These are phyloP conservation scores for Myathropa florea DNA, from an alignment of 2,888 invertebrate genomes.

Conservation along the genomic window DNA sequence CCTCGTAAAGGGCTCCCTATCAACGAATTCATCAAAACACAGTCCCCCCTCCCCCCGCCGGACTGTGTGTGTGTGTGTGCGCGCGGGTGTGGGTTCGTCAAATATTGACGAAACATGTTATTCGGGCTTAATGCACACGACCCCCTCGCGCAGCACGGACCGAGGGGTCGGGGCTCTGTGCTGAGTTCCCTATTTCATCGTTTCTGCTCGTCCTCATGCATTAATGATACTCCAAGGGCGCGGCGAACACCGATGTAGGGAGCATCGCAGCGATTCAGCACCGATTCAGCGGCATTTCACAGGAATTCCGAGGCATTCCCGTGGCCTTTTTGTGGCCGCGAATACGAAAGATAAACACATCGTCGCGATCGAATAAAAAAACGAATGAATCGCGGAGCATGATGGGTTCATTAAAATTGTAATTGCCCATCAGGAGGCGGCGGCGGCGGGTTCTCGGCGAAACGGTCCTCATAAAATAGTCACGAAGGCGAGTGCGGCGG, in stretches of 20 bases:
- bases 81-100: conserved; percentile 40
- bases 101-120: conserved; percentile 68
- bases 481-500: conserved; percentile 1
- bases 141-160: neutral
- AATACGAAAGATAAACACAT: conserved; percentile 62
- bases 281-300: neutral
- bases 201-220: conserved; percentile 45
- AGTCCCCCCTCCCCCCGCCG: neutral
- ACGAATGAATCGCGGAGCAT: conserved; percentile 31
- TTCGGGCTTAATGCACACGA: conserved; percentile 49
- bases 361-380: conserved; percentile 53
- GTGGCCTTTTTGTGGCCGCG: neutral
- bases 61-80: neutral
- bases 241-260: conserved; percentile 16
- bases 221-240: conserved; percentile 39
- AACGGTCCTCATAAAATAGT: conserved; percentile 51
- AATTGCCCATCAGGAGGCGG: conserved; percentile 46
- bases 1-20: conserved; percentile 39
- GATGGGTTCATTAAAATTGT: conserved; percentile 70
- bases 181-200: conserved; percentile 25
- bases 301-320: neutral
- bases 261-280: neutral
- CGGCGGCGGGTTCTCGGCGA: neutral
- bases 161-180: neutral
- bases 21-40: conserved; percentile 41